phyloP scores from a whole-genome alignment of 2,113 vertebrate species.

The Syrmaticus mikado region DNA sequence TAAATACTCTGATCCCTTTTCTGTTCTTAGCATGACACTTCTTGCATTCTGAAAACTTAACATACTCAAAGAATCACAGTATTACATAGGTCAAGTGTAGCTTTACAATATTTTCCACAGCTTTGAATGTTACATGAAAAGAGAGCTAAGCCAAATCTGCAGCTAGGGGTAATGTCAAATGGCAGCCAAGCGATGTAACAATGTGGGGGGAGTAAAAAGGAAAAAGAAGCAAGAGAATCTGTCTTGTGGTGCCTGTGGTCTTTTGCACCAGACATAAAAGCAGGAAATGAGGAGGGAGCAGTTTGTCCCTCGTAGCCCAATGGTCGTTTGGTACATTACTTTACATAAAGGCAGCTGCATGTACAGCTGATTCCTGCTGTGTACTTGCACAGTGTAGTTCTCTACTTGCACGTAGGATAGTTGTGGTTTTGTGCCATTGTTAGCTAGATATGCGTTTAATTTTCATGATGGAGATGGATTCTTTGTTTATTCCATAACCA shows the following conservation, averaged over 20 bases:
- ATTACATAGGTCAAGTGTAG: not conserved
- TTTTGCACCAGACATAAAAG: not conserved
- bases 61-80: not conserved
- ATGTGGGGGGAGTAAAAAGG: not conserved
- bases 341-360: not conserved
- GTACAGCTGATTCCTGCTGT: not conserved
- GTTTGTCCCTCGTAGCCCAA: not conserved
- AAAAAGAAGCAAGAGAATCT: not conserved
- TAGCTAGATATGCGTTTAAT: not conserved
- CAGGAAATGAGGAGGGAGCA: not conserved
- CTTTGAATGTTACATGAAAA: not conserved
- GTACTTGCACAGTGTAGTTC: not conserved
- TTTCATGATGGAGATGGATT: conserved; percentile 29
- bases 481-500: conserved; percentile 15
- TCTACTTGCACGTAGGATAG: not conserved
- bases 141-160: not conserved
- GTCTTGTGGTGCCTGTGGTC: not conserved
- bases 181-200: not conserved
- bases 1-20: not conserved
- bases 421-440: not conserved
- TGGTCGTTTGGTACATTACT: not conserved
- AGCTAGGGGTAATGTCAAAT: not conserved
- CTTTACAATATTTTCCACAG: not conserved
- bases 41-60: not conserved
- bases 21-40: not conserved